Evolutionary conservation across 2,888 invertebrate genomes (phyloP).

Genomic region (Parasteatoda lunata): DNA sequence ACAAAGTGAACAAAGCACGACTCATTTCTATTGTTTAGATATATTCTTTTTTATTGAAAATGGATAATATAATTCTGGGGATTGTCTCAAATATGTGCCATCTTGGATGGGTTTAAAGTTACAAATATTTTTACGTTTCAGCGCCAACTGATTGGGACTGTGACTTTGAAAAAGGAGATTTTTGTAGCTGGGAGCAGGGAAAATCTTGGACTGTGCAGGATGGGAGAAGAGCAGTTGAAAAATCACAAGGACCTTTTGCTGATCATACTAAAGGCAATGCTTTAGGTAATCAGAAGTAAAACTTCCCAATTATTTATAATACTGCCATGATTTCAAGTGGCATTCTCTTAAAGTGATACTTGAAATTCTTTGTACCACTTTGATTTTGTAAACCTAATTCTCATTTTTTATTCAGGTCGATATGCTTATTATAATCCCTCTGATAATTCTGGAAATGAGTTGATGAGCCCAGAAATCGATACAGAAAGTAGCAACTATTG

Average conservation of each 20-base stretch:
- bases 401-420: conserved; percentile 28
- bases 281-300: conserved; percentile 39
- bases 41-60: no score
- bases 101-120: no score
- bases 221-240: conserved; percentile 40
- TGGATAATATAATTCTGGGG: no score
- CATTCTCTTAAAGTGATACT: not conserved
- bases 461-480: conserved; percentile 23
- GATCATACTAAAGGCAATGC: conserved; percentile 49
- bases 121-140: not conserved
- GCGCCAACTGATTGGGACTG: conserved; percentile 54
- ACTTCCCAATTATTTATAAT: not conserved
- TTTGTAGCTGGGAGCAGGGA: conserved; percentile 56
- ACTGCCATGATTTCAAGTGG: not conserved
- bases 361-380: not conserved
- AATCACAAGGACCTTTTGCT: conserved; percentile 34
- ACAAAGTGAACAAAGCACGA: no score
- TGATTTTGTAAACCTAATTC: not conserved
- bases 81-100: no score
- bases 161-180: conserved; percentile 61
- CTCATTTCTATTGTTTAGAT: no score
- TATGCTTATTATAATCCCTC: conserved; percentile 54
- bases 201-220: conserved; percentile 49
- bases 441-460: conserved; percentile 8
- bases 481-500: conserved; percentile 40